phyloP scores from a whole-genome alignment of 1,140 invertebrate genomes.

The Rhagoletis zephyria region DNA sequence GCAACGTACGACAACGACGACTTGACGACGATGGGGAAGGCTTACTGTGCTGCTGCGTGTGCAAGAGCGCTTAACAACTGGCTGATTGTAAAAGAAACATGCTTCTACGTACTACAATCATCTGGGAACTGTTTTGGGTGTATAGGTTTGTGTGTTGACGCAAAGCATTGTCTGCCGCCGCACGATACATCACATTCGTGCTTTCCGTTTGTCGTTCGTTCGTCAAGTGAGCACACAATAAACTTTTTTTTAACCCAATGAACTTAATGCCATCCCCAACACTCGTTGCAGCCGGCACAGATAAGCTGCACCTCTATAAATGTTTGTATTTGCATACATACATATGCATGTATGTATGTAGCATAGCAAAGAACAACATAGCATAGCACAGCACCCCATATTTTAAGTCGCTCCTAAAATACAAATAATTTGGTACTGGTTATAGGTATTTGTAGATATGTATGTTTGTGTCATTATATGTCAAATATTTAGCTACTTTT shows the following conservation, averaged over 20 bases:
- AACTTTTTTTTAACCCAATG: slow-evolving; percentile 42
- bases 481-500: slow-evolving; percentile 8
- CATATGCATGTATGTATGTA: no score
- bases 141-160: not conserved
- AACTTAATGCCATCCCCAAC: not conserved
- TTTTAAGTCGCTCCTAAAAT: not conserved
- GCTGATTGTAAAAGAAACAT: slow-evolving; percentile 2
- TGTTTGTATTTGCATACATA: no score
- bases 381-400: not conserved
- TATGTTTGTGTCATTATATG: not conserved
- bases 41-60: not conserved
- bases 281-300: no score
- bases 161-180: not conserved
- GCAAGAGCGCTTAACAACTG: not conserved
- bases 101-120: not conserved
- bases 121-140: not conserved
- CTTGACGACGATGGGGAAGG: not conserved
- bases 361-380: not conserved
- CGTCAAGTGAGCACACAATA: slow-evolving; percentile 41
- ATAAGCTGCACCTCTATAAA: not conserved
- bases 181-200: slow-evolving; percentile 1
- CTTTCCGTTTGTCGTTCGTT: slow-evolving; percentile 7
- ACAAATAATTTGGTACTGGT: not conserved
- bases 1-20: not conserved
- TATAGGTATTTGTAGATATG: not conserved